Conservation (phyloP, 2,797 vertebrate genomes). For the Octomys mimax region DNA sequence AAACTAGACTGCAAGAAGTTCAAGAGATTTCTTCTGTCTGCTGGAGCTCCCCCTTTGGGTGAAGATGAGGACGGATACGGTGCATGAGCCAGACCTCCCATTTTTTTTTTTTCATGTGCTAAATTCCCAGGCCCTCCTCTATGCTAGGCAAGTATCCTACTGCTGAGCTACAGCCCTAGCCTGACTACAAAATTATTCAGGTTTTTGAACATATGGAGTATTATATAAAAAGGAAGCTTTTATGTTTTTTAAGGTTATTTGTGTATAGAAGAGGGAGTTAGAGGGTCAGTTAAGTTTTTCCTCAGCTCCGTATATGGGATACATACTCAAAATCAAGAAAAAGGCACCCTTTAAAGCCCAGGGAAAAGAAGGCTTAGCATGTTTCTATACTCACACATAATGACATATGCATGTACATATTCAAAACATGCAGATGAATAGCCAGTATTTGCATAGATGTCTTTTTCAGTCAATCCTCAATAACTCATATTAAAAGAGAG, state of each 20-base stretch:
- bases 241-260: slow-evolving; percentile 40
- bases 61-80: neutral
- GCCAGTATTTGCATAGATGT: slow-evolving; percentile 31
- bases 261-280: neutral
- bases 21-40: neutral
- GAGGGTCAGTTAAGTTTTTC: neutral
- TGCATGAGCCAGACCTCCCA: neutral
- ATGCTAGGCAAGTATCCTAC: neutral
- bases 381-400: slow-evolving; percentile 20
- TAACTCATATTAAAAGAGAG: slow-evolving; percentile 67
- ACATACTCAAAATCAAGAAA: slow-evolving; percentile 52
- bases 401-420: slow-evolving; percentile 33
- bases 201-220: slow-evolving; percentile 32
- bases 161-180: neutral
- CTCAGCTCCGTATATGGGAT: slow-evolving; percentile 18
- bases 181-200: neutral
- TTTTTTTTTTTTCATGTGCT: neutral
- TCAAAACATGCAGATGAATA: slow-evolving; percentile 31
- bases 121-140: neutral
- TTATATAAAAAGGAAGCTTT: slow-evolving; percentile 53
- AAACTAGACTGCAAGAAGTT: slow-evolving; percentile 13
- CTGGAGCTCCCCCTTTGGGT: slow-evolving; percentile 70
- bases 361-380: slow-evolving; percentile 54
- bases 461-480: slow-evolving; percentile 36
- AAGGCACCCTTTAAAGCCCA: slow-evolving; percentile 45